phyloP scores from a whole-genome alignment of 2,113 vertebrate genomes.

The Narcine bancroftii region DNA sequence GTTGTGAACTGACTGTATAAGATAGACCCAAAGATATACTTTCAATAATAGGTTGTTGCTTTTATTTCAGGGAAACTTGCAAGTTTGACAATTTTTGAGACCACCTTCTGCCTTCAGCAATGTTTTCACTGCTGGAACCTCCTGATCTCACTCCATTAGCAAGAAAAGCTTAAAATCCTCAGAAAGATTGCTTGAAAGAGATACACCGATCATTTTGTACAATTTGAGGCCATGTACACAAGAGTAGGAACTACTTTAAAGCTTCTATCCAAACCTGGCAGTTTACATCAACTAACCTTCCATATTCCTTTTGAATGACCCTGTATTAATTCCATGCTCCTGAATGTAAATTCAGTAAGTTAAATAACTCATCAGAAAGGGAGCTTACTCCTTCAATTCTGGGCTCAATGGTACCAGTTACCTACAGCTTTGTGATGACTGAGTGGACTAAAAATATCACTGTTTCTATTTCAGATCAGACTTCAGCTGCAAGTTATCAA shows the following conservation, averaged over 20 bases:
- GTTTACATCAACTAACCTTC: neutral
- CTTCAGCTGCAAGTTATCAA: conserved; percentile 82
- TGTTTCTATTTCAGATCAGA: conserved; percentile 76
- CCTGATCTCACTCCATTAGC: neutral
- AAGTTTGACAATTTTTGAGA: neutral
- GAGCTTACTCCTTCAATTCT: neutral
- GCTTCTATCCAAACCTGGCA: no score
- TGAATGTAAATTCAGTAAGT: neutral
- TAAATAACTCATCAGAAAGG: neutral
- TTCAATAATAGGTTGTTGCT: neutral
- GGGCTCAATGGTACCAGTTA: neutral
- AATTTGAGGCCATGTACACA: neutral
- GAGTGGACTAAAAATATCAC: neutral
- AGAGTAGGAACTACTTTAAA: no score
- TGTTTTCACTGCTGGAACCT: neutral
- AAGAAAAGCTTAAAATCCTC: neutral
- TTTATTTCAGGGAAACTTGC: neutral
- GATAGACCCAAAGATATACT: neutral
- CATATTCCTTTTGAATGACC: neutral
- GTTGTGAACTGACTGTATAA: neutral
- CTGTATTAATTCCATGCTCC: neutral
- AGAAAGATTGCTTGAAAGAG: neutral
- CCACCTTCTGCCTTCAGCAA: neutral
- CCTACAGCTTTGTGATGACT: neutral
- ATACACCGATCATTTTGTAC: neutral